phyloP scores from a whole-genome alignment of 1,140 invertebrate genomes.

The Lepidostoma basale region DNA sequence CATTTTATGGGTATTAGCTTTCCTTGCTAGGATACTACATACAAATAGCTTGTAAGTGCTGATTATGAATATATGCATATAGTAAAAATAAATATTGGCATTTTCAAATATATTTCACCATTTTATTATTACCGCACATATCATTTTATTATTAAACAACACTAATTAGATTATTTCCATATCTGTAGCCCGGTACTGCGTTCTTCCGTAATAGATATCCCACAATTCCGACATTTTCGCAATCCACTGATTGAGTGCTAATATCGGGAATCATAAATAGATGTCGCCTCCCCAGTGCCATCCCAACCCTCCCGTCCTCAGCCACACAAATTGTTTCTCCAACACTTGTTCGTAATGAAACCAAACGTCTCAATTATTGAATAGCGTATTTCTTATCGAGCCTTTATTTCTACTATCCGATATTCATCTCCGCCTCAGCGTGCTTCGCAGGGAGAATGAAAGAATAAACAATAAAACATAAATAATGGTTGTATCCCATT shows the following conservation, averaged over 20 bases:
- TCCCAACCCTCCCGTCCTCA: background rate
- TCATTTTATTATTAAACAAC: too few relatives aligned
- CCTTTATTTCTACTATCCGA: background rate
- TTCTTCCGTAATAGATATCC: too few relatives aligned
- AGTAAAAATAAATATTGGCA: too few relatives aligned
- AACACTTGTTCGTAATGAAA: conserved; percentile 17
- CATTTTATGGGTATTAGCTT: too few relatives aligned
- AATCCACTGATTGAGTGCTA: background rate
- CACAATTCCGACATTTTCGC: too few relatives aligned
- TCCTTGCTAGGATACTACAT: too few relatives aligned
- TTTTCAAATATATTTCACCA: too few relatives aligned
- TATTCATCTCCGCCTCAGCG: conserved; percentile 3
- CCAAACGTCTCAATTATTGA: conserved; percentile 11
- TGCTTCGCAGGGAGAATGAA: conserved; percentile 2
- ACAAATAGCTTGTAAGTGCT: too few relatives aligned
- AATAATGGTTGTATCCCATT: conserved; percentile 41
- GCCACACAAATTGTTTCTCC: conserved; percentile 2
- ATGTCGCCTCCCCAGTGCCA: background rate
- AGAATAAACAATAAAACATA: conserved; percentile 40
- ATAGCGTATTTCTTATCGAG: conserved; percentile 9
- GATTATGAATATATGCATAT: too few relatives aligned
- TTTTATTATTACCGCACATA: too few relatives aligned
- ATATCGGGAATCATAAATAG: background rate
- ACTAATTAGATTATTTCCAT: too few relatives aligned
- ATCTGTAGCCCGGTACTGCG: too few relatives aligned